Evolutionary conservation across 2,797 vertebrate genomes (phyloP).

Genomic region (Lepus oiostolus): DNA sequence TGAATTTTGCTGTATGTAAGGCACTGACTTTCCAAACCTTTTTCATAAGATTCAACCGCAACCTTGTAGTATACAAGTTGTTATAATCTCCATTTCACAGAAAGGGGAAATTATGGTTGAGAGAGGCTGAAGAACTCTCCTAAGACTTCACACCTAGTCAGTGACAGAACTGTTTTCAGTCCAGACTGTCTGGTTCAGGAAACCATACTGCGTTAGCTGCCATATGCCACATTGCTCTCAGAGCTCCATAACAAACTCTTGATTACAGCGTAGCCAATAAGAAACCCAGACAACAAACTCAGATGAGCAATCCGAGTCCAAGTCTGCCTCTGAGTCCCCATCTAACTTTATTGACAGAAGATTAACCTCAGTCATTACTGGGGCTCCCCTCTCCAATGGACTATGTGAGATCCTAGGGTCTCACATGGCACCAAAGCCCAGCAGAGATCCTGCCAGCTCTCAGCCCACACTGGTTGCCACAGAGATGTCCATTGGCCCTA

Average conservation of each 20-base stretch:
- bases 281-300: slow-evolving; percentile 3
- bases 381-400: not conserved
- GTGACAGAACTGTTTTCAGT: slow-evolving; percentile 27
- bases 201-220: not conserved
- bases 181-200: not conserved
- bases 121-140: not conserved
- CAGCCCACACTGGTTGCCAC: not conserved
- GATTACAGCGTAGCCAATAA: not conserved
- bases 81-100: not conserved
- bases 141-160: not conserved
- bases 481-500: not conserved
- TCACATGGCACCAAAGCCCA: not conserved
- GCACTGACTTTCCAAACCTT: not conserved
- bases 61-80: not conserved
- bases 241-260: not conserved
- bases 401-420: not conserved
- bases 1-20: slow-evolving; percentile 30
- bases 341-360: not conserved
- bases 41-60: not conserved
- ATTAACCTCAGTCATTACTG: not conserved
- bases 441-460: not conserved
- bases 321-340: not conserved
- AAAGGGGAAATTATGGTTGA: not conserved
- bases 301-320: not conserved
- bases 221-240: not conserved